phyloP scores from a whole-genome alignment of 2,113 vertebrate species.

The Thalassoma bifasciatum region DNA sequence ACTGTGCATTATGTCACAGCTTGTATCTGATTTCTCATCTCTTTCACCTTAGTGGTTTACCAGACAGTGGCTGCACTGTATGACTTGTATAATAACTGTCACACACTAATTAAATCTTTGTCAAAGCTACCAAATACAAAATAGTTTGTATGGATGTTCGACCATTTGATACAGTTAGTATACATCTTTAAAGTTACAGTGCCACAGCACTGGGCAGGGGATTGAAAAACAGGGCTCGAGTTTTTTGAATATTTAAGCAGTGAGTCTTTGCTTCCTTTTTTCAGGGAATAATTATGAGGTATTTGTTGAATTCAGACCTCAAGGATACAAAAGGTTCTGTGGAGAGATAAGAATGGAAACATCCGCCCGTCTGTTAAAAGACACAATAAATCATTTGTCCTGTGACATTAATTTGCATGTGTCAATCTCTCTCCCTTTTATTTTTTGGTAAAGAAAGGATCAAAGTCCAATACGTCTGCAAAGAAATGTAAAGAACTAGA shows the following conservation, averaged over 20 bases:
- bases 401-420: not conserved
- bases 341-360: not conserved
- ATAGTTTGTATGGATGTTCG: not conserved
- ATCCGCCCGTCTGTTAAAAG: not conserved
- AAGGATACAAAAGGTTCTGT: not conserved
- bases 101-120: constrained; percentile 1
- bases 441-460: not conserved
- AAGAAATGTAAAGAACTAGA: constrained; percentile 7
- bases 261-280: not conserved
- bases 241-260: not conserved
- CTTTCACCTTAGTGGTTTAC: not conserved
- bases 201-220: not conserved
- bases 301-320: not conserved
- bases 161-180: not conserved
- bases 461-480: not conserved
- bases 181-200: not conserved
- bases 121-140: not conserved
- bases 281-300: too few relatives aligned
- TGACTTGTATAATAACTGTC: not conserved
- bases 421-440: not conserved
- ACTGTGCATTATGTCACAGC: not conserved
- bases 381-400: not conserved
- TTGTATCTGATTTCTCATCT: constrained; percentile 4
- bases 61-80: not conserved
- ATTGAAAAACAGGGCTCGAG: too few relatives aligned